These are phyloP conservation scores for Noctua comes DNA, from an alignment of 2,888 invertebrate genomes.

Conservation along the genomic window DNA sequence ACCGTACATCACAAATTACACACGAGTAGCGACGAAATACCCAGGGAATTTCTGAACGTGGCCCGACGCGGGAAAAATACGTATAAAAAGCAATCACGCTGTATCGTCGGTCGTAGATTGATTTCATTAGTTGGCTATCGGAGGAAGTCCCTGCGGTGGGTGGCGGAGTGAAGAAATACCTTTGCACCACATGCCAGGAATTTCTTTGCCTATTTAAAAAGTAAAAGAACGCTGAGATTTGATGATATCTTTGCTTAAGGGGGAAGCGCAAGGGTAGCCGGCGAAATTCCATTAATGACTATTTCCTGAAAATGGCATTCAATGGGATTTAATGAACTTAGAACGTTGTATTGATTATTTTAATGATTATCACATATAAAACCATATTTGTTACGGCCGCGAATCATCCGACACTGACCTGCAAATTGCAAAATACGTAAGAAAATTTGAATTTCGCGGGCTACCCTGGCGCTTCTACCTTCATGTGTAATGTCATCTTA, in stretches of 20 bases:
- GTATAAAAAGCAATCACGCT: constrained; percentile 68
- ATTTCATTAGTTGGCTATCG: constrained; percentile 72
- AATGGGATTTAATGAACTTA: too few species aligned
- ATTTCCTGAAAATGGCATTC: too few species aligned
- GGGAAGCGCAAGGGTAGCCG: too few species aligned
- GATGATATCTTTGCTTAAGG: neutral
- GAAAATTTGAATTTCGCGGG: too few species aligned
- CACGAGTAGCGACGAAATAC: constrained; percentile 55
- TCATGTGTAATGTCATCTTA: too few species aligned
- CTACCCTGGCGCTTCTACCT: too few species aligned
- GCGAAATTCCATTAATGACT: too few species aligned
- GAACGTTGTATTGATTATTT: too few species aligned
- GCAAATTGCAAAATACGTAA: too few species aligned
- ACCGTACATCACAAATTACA: constrained; percentile 64
- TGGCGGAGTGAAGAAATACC: constrained; percentile 46
- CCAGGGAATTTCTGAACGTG: constrained; percentile 57
- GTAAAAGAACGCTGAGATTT: constrained; percentile 6
- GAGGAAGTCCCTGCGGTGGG: constrained; percentile 45
- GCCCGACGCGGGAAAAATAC: constrained; percentile 58
- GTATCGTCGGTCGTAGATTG: constrained; percentile 69
- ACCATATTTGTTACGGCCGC: too few species aligned
- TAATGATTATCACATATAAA: too few species aligned
- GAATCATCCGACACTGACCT: too few species aligned
- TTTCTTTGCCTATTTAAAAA: constrained; percentile 34
- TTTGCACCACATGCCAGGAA: constrained; percentile 19